phyloP scores from a whole-genome alignment of 1,140 invertebrate genomes.

The Myzus persicae region DNA sequence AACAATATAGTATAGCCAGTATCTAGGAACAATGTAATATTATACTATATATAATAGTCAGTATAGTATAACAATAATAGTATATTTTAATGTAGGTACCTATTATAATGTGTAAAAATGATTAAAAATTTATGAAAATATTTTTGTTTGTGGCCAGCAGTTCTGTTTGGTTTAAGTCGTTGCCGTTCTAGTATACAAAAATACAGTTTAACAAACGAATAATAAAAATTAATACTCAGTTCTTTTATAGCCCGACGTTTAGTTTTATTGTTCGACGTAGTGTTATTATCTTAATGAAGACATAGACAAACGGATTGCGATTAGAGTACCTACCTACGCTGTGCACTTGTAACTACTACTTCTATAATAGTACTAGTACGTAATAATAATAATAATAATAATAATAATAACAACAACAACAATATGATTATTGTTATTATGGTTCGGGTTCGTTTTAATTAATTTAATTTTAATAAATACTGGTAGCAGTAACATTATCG shows the following conservation, averaged over 20 bases:
- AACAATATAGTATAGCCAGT: too few relatives aligned
- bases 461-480: slow-evolving; percentile 15
- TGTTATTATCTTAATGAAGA: neutral
- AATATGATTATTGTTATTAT: slow-evolving; percentile 20
- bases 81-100: neutral
- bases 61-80: neutral
- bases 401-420: neutral
- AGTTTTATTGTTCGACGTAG: neutral
- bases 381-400: neutral
- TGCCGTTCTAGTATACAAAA: neutral
- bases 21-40: neutral
- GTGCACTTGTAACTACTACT: neutral
- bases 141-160: neutral
- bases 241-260: neutral
- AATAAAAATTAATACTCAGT: slow-evolving; percentile 8
- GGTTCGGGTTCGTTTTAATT: neutral
- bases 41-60: neutral
- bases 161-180: neutral
- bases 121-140: neutral
- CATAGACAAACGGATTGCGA: neutral
- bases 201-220: neutral
- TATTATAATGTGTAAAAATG: neutral
- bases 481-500: neutral
- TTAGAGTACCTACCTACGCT: slow-evolving; percentile 14
- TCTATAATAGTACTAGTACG: neutral